Evolutionary conservation across 2,113 vertebrate species (phyloP).

Genomic region (Leiothrix lutea): DNA sequence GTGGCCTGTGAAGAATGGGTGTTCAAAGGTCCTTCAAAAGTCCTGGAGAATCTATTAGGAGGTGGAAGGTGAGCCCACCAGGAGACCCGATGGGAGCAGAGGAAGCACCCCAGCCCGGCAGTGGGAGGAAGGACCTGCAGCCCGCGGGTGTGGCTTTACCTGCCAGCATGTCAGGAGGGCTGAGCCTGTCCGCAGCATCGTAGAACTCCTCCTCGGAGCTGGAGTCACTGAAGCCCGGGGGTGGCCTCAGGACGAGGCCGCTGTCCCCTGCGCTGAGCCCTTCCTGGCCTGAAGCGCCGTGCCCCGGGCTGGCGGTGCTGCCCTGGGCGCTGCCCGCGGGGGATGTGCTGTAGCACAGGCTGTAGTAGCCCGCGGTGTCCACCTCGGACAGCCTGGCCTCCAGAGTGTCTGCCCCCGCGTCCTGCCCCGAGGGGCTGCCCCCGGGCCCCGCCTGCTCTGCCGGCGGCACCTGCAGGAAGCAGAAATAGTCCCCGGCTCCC

Average conservation of each 20-base stretch:
- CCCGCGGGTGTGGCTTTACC: slow-evolving; percentile 2
- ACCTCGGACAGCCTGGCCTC: slow-evolving; percentile 75
- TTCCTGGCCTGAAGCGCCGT: neutral
- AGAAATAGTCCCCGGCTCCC: slow-evolving; percentile 68
- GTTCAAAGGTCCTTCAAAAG: neutral
- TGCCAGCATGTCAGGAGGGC: slow-evolving; percentile 66
- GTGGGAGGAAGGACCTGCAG: neutral
- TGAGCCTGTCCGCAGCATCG: slow-evolving; percentile 88
- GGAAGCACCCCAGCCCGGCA: neutral
- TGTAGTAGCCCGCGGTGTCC: slow-evolving; percentile 79
- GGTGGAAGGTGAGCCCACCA: neutral
- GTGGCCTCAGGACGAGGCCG: slow-evolving; percentile 69
- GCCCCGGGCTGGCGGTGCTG: neutral
- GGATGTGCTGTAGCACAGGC: slow-evolving; percentile 80
- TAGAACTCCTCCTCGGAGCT: slow-evolving; percentile 95
- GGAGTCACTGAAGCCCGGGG: slow-evolving; percentile 82
- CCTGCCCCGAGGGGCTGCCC: slow-evolving; percentile 20
- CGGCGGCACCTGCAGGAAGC: slow-evolving; percentile 77
- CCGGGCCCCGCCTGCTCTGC: slow-evolving; percentile 49
- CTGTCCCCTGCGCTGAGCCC: neutral
- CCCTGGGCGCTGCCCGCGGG: slow-evolving; percentile 71
- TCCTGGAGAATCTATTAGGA: neutral
- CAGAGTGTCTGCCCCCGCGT: slow-evolving; percentile 17
- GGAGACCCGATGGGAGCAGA: accelerated
- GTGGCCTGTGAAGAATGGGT: neutral